phyloP scores from a whole-genome alignment of 2,888 invertebrate species.

The Sphinx pinastri region DNA sequence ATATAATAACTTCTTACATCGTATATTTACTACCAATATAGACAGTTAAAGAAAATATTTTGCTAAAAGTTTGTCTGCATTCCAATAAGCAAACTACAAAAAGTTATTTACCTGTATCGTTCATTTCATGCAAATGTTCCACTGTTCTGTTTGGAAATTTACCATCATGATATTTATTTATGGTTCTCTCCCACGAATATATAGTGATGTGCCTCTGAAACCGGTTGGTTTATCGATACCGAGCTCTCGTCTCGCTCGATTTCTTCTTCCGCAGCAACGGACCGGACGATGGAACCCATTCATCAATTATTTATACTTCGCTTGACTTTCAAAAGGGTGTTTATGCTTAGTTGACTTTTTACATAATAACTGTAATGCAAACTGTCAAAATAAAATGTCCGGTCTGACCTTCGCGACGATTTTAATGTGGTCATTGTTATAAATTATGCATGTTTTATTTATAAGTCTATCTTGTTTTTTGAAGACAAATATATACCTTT shows the following conservation, averaged over 20 bases:
- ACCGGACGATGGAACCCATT: conserved; percentile 53
- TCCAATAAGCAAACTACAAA: neutral
- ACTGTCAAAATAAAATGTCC: conserved; percentile 39
- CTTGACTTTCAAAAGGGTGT: conserved; percentile 60
- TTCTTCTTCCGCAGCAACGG: conserved; percentile 65
- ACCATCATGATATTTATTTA: conserved; percentile 50
- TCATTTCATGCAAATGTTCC: conserved; percentile 54
- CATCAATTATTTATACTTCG: conserved; percentile 68
- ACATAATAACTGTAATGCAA: conserved; percentile 57
- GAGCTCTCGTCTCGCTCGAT: conserved; percentile 63
- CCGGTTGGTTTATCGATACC: conserved; percentile 61
- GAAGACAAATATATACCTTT: neutral
- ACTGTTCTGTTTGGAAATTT: conserved; percentile 43
- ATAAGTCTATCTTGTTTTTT: conserved; percentile 5
- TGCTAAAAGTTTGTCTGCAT: neutral
- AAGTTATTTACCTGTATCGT: conserved; percentile 24
- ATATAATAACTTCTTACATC: neutral
- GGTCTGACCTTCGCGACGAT: conserved; percentile 41
- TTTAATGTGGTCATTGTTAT: conserved; percentile 33
- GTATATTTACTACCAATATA: neutral
- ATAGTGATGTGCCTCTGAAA: conserved; percentile 51
- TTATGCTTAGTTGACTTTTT: conserved; percentile 47
- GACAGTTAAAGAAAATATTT: neutral
- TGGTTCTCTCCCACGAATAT: conserved; percentile 61
- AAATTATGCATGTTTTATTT: conserved; percentile 30